Base-by-base conservation (phyloP, 2,113 vertebrate genomes). In the Sialia sialis region DNA sequence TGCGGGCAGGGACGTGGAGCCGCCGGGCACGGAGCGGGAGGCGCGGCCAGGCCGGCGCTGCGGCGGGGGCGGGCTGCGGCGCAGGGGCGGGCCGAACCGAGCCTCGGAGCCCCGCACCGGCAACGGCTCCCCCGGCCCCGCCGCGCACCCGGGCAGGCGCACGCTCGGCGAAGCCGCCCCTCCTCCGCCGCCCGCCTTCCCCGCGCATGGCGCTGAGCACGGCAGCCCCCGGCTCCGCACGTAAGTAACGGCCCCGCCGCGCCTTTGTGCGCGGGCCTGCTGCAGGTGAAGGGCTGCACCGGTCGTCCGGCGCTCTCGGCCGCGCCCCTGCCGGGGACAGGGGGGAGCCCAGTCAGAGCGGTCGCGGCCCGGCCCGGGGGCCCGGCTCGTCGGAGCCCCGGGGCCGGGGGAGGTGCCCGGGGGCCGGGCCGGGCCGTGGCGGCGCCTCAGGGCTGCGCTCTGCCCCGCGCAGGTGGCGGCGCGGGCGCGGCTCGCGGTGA, bases 401-500 rank as follows among this genome's bases (percentile, higher is more conserved):
- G 64, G 63, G 43, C 63, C 64, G 64, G 64, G 64, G 64, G 32
- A 48, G 32, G 64, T 67, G 32, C 64, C 29, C 36, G 21, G 49
- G 62, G 68, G 29, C 68, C 36, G 68, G 68, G 68, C 68, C 36
- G 68, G 68, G 49, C 68, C 68, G 68, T n/a, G 78, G 69, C 23
- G 78, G 38, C 49, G 56, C 78, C 20, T 85, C 88, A 73, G 70
- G 39, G n/a, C 72, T 88, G 72, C 91, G 78, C 93, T 79, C 95
- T 84, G 59, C 41, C 70, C 56, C 75, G 69, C 48, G 86, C 95
- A 95, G 96, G 96, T 94, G 94, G 55, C 87, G 95, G 88, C 81
- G 70, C 92, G 96, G 97, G 96, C 48, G 48, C 48, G 48, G 48
- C 48, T 26, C 48, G 25, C 48, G 48, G 48, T 26, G 48, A 26